Base-by-base conservation (phyloP, 2,888 invertebrate genomes). In the Calameuta idolon region DNA sequence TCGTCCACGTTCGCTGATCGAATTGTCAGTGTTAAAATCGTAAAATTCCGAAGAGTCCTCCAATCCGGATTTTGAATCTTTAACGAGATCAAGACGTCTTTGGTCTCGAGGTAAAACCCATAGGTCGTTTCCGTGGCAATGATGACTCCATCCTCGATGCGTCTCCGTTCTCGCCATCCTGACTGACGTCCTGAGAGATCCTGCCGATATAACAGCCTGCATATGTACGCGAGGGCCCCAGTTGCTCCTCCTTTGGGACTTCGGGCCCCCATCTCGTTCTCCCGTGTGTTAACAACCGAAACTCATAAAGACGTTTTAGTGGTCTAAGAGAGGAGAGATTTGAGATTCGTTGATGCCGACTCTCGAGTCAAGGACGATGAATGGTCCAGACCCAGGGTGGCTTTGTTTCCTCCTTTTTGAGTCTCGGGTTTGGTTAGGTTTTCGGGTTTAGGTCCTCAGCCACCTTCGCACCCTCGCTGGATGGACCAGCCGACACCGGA, bases 221-320 rank as follows among this genome's bases (percentile, higher is more conserved):
- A 15, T 15, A 15, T 15, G 37, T 40, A 15, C 40, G 40, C 0
- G 15, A 4, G 15, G 15, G n/a, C n/a, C 15, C 40, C 40, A 40
- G 40, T 40, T 40, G 40, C 40, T 40, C 15, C 40, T 40, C 40
- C 15, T 40, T 40, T 40, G 40, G 40, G 40, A 15, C 35, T 74
- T 69, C 4, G 30, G 69, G 74, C 12, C 74, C 33, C 74, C 33
- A 0, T n/a, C 34, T 35, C 74, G 34, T 34, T 33, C 76, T 86
- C 88, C 87, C n/a, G n/a, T 89, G 40, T 40, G 90, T 91, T 90
- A 90, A 91, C 90, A 90, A 89, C 89, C 90, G 85, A 90, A 89
- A 89, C 90, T 90, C 89, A 91, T 91, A 91, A 91, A 91, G 90
- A 90, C 90, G 87, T 90, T 90, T 88, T 89, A 89, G 87, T 89